Conservation (phyloP, 2,797 vertebrate genomes). For the Falco rusticolus region DNA sequence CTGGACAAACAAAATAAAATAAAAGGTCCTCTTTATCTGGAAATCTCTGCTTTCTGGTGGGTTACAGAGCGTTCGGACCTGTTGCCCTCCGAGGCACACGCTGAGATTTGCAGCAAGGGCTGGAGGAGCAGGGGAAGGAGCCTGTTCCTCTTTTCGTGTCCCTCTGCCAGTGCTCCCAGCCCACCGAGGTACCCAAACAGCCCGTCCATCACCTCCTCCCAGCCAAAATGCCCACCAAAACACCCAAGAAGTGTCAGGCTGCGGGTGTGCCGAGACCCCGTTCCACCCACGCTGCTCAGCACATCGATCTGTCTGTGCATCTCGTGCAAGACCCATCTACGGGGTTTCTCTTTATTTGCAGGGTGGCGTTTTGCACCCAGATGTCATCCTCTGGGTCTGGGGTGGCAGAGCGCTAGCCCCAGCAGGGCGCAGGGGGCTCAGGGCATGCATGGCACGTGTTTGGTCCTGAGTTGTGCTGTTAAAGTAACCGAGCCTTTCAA, state of each 20-base stretch:
- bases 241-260: accelerated
- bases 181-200: background rate
- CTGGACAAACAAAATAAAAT: slow-evolving; percentile 16
- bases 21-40: background rate
- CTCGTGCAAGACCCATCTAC: accelerated
- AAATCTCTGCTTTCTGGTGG: background rate
- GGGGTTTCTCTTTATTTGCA: no score
- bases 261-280: accelerated
- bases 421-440: background rate
- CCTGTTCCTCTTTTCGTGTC: accelerated
- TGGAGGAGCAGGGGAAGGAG: background rate
- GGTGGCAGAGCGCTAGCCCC: background rate
- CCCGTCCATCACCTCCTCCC: background rate
- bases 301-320: accelerated
- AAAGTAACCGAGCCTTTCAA: background rate
- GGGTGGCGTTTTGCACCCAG: background rate
- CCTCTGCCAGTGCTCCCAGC: background rate
- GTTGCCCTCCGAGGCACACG: accelerated
- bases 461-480: background rate
- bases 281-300: background rate
- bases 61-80: accelerated
- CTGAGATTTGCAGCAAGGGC: background rate
- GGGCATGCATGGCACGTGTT: accelerated
- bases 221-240: background rate
- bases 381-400: background rate